phyloP scores from a whole-genome alignment of 2,888 invertebrate species.

The Augiades crinisus region DNA sequence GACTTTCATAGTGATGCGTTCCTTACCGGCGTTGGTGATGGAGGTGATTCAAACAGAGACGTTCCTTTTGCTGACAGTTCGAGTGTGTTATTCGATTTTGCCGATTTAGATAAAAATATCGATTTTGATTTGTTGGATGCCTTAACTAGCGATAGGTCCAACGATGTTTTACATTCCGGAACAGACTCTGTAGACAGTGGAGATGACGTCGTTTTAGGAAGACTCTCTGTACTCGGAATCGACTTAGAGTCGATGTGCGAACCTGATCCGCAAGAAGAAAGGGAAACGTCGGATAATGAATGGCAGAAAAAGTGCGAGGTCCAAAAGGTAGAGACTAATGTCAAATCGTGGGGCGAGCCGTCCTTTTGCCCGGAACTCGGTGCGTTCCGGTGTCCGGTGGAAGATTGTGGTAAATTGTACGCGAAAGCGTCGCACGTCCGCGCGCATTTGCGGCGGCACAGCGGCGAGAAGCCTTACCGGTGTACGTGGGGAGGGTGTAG shows the following conservation, averaged over 20 bases:
- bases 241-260: constrained; percentile 48
- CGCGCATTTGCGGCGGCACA: constrained; percentile 92
- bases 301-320: constrained; percentile 37
- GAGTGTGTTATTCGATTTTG: constrained; percentile 61
- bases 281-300: constrained; percentile 37
- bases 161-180: constrained; percentile 49
- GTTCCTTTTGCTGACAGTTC: constrained; percentile 50
- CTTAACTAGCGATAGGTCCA: constrained; percentile 54
- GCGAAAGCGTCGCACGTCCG: constrained; percentile 95
- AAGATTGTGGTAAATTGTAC: constrained; percentile 89
- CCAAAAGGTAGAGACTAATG: constrained; percentile 43
- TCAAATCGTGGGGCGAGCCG: constrained; percentile 64
- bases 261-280: constrained; percentile 47
- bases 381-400: constrained; percentile 85
- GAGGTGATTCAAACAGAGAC: constrained; percentile 46
- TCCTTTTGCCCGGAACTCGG: constrained; percentile 73
- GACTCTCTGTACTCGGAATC: constrained; percentile 45
- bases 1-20: constrained; percentile 66
- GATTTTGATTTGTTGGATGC: constrained; percentile 63
- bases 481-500: constrained; percentile 91
- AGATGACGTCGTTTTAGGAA: constrained; percentile 40
- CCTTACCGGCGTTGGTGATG: constrained; percentile 56
- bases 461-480: constrained; percentile 89
- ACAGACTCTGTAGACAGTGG: constrained; percentile 44
- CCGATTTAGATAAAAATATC: constrained; percentile 64